These are phyloP conservation scores for Drymodes brunneopygia DNA, from an alignment of 2,113 vertebrate genomes.

Conservation along the genomic window DNA sequence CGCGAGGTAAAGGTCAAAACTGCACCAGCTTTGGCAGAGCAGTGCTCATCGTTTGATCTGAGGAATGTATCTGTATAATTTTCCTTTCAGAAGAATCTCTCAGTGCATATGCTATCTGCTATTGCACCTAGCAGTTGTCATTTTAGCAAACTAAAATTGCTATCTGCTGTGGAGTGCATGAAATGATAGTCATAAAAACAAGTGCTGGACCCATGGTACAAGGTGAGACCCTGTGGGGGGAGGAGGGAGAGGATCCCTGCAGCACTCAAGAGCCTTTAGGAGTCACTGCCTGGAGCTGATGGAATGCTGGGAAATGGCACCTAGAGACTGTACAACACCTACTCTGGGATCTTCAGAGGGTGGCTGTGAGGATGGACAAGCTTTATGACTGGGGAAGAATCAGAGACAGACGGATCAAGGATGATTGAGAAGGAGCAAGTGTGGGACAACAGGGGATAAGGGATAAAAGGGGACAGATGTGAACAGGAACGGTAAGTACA, in stretches of 20 bases:
- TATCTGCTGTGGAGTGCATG: background rate
- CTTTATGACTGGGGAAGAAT: background rate
- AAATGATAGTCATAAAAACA: background rate
- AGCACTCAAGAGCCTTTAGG: background rate
- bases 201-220: fast-evolving
- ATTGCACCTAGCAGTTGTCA: background rate
- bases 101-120: background rate
- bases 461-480: background rate
- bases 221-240: background rate
- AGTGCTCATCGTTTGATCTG: background rate
- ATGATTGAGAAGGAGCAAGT: background rate
- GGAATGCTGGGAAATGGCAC: background rate
- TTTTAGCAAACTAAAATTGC: fast-evolving
- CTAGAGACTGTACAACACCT: background rate
- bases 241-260: background rate
- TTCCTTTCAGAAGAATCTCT: background rate
- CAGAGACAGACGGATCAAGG: background rate
- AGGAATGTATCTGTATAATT: background rate
- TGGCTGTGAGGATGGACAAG: background rate
- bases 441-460: background rate
- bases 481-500: background rate
- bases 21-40: background rate
- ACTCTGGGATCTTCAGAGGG: background rate
- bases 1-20: background rate
- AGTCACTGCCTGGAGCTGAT: fast-evolving